Conservation (phyloP, 1,140 invertebrate genomes). For the Tetramorium alpestre region DNA sequence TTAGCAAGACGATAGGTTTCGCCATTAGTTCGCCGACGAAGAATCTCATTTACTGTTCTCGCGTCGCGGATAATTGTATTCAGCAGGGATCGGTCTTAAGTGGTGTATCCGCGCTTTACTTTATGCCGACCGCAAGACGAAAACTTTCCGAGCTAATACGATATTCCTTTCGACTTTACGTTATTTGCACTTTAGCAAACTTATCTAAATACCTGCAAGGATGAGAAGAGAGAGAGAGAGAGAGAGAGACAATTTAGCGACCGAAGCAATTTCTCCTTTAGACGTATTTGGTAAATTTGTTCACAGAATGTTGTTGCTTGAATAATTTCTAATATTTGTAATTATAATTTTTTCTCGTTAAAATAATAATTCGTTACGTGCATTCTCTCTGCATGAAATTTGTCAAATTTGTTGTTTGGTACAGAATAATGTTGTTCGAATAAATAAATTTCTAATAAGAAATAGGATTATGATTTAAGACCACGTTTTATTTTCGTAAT, state of each 20-base stretch:
- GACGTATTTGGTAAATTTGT: background rate
- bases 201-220: constrained; percentile 69
- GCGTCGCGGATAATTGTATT: constrained; percentile 76
- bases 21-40: constrained; percentile 27
- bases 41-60: constrained; percentile 62
- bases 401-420: background rate
- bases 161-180: constrained; percentile 64
- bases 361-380: background rate
- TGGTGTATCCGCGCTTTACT: constrained; percentile 39
- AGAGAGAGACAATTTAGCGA: background rate
- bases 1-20: constrained; percentile 42
- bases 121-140: constrained; percentile 51
- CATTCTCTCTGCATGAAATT: background rate
- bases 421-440: background rate
- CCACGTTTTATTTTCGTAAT: background rate
- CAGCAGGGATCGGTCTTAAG: constrained; percentile 74
- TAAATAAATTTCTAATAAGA: background rate
- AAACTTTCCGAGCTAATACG: constrained; percentile 76
- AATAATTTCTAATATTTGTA: constrained; percentile 7
- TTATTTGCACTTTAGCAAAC: constrained; percentile 66
- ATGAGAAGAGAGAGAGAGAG: background rate
- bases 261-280: background rate
- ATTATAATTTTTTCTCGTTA: background rate
- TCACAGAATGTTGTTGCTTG: background rate
- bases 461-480: background rate